Evolutionary conservation across 2,797 vertebrate genomes (phyloP), one percentile per base, ranked within the genome.

Genomic region (Melanotaenia parkinsoni): DNA sequence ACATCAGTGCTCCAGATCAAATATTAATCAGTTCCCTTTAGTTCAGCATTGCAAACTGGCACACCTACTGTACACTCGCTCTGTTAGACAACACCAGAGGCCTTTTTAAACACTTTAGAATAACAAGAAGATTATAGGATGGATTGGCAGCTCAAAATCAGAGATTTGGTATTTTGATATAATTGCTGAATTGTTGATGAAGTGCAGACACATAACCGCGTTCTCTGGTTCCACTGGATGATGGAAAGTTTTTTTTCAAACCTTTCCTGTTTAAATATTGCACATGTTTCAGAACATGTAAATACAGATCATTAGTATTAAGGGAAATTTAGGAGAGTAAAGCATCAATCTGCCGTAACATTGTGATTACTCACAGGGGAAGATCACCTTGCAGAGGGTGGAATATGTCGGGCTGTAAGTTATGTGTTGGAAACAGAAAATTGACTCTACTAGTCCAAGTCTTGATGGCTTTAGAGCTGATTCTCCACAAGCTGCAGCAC

Each of bases 41-140:
- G 79, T 74, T 70, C 60, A 26, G 51, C 70, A 0, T 1, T 50
- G 82, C 67, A 82, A 88, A 33, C 12, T 16, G 86, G 89, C 63
- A 69, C 84, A 51, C 37, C 63, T 16, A 0, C 47, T 10, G 64
- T 26, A 35, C 63, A 24, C n/a, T 58, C 11, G 1, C n/a, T 67
- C 28, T 50, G 88, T 91, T 56, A 89, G 73, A 66, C 76, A 76
- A 84, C 87, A 77, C 86, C 82, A n/a, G 54, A 45, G 58, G 61
- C 87, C 74, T 71, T 83, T 92, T 89, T 91, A 82, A 92, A 78
- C 61, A 73, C 76, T 87, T 76, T 80, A 89, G 83, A 89, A 88
- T 86, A 67, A 56, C 30, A 28, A 67, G 37, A 67, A 71, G 70
- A 65, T 18, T 28, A 37, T 76, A 33, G 50, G 26, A 37, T 26